These are phyloP conservation scores for Cyprinodon brontotheroides DNA, from an alignment of 2,113 vertebrate genomes.

Conservation along the genomic window DNA sequence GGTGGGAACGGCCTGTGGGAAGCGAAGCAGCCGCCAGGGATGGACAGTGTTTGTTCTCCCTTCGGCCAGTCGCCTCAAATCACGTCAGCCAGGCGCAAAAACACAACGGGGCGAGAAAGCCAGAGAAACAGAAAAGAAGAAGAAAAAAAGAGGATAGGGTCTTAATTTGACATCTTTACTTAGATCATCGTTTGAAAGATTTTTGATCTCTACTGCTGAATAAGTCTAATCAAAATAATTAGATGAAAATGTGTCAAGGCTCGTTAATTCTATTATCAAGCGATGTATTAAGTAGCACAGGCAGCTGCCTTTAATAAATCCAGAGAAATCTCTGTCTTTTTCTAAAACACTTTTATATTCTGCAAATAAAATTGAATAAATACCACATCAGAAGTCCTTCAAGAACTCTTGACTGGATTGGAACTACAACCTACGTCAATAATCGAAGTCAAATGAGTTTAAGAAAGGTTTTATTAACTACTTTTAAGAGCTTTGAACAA, in stretches of 20 bases:
- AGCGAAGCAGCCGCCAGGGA: constrained; percentile 61
- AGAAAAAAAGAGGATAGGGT: background rate
- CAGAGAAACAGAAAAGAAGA: constrained; percentile 10
- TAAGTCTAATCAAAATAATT: constrained; percentile 4
- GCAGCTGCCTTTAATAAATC: background rate
- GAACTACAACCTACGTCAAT: background rate
- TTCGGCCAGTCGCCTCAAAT: constrained; percentile 62
- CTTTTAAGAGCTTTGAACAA: no score
- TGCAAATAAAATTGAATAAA: background rate
- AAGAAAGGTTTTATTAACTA: no score
- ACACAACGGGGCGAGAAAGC: constrained; percentile 21
- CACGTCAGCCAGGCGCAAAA: constrained; percentile 49
- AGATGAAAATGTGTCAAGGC: background rate
- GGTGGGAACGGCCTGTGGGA: constrained; percentile 66
- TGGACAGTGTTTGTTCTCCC: constrained; percentile 66
- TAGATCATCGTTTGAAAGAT: background rate
- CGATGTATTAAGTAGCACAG: background rate
- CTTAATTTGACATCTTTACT: constrained; percentile 1
- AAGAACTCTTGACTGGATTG: background rate
- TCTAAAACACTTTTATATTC: background rate
- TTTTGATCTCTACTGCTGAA: background rate
- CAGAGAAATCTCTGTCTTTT: background rate
- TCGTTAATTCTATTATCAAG: background rate
- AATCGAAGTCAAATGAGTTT: no score
- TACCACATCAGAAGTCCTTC: background rate